Conservation (phyloP, 2,888 invertebrate genomes). For the Sialis lutaria region DNA sequence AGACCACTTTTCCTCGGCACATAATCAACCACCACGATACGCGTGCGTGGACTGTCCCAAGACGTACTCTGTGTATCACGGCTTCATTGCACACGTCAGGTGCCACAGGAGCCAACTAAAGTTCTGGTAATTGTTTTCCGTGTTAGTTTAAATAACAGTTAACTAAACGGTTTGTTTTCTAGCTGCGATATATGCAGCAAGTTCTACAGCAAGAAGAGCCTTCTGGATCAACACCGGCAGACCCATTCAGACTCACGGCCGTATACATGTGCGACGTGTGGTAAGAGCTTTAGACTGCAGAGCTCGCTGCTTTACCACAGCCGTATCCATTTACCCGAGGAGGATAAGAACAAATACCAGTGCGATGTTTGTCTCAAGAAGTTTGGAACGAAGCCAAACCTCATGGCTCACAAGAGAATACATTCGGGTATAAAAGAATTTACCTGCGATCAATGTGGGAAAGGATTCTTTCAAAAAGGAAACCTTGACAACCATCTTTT, state of each 20-base stretch:
- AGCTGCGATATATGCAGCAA: slow-evolving; percentile 36
- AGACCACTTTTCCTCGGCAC: slow-evolving; percentile 40
- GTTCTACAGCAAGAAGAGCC: slow-evolving; percentile 32
- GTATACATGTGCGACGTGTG: slow-evolving; percentile 32
- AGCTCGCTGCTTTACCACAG: slow-evolving; percentile 34
- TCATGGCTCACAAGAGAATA: slow-evolving; percentile 36
- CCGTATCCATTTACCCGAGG: slow-evolving; percentile 35
- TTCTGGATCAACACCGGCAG: slow-evolving; percentile 28
- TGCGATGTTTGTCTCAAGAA: slow-evolving; percentile 39
- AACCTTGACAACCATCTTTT: slow-evolving; percentile 36
- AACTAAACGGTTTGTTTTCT: slow-evolving; percentile 6
- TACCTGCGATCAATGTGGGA: slow-evolving; percentile 38
- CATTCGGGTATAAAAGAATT: slow-evolving; percentile 32
- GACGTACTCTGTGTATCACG: slow-evolving; percentile 39
- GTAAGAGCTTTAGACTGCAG: slow-evolving; percentile 35
- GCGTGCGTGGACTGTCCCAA: slow-evolving; percentile 49
- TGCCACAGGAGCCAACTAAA: slow-evolving; percentile 41
- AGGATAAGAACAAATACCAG: slow-evolving; percentile 35
- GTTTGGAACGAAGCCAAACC: slow-evolving; percentile 37
- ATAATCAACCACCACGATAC: slow-evolving; percentile 43
- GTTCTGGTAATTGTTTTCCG: slow-evolving; percentile 22
- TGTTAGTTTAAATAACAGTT: background rate
- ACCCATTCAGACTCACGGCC: slow-evolving; percentile 32
- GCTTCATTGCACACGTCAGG: slow-evolving; percentile 44
- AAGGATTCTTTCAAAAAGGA: slow-evolving; percentile 39